Evolutionary conservation across 2,888 invertebrate species (phyloP), one percentile per base, ranked within the genome.

Genomic region (Diadegma fenestrale): DNA sequence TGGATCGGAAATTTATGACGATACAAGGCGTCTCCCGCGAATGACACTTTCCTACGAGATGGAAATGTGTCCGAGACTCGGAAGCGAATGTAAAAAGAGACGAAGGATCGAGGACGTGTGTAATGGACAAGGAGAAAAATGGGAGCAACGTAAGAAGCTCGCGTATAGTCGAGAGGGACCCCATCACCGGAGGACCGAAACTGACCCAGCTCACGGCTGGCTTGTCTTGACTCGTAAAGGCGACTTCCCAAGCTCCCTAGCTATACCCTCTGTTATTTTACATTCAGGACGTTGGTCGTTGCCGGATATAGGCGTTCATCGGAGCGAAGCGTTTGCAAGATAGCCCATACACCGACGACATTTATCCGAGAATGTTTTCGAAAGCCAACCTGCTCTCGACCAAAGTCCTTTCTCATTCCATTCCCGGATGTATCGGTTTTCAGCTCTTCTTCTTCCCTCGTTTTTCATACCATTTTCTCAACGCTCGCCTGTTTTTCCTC

Each of bases 321-420:
- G 85, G 30, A 69, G 69, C 72, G 58, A 80, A 82, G 72, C 82
- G 78, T 78, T 76, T 80, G 68, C 81, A 63, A 54, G 73, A 80
- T 80, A 80, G 43, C 73, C 66, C 61, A 81, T 82, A 68, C 73
- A 63, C 12, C 83, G 80, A 63, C 66, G 69, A 85, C 86, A 83
- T 86, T 86, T 83, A 86, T 86, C 83, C 80, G 80, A 83, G 80
- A 83, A 86, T 86, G 83, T 86, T 86, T 86, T 83, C 77, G 68
- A 61, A 83, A 86, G 80, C 66, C 66, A 61, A 41, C 71, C 73
- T 37, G 37, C 37, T 77, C 72, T 73, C 73, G 58, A 26, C 66
- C 76, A 61, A 83, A 66, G 72, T 63, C 69, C 69, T 75, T 22
- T 22, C 26, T 75, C 80, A 43, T 80, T 51, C 66, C 76, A 66